Evolutionary conservation across 2,888 invertebrate species (phyloP), one percentile per base, ranked within the genome.

Genomic region (Synanthedon vespiformis): DNA sequence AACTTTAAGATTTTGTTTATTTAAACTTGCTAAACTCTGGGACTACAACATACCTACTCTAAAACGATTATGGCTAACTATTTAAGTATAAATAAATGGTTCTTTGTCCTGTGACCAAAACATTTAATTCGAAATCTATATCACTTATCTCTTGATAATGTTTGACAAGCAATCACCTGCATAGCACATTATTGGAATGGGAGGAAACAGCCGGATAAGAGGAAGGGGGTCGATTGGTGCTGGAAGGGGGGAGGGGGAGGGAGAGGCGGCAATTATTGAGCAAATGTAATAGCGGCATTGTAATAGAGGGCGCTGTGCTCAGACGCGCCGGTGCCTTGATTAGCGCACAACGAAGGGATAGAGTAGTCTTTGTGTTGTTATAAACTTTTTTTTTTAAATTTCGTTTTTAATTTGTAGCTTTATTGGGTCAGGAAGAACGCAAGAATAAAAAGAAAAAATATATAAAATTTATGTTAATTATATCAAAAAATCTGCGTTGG

Each of bases 201-300:
- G 48, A 41, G 18, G 34, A 34, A 34, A 34, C 34, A 34, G 34
- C 34, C 10, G 34, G 34, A 34, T 34, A 34, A 34, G 34, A 34
- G 34, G 34, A 34, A 34, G 34, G 34, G 34, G 4, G 40, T 62
- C 56, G 61, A 64, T 60, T 61, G 56, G n/a, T 34, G n/a, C n/a
- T 57, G 63, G 58, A 62, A 62, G 3, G 40, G 62, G 56, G 61
- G 64, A 60, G 61, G 56, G n/a, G n/a, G 1, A 18, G 57, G 63
- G 58, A 62, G 62, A 63, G 72, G 75, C 70, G 77, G 76, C 80
- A 83, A 85, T 85, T 85, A 86, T 82, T 77, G 76, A 75, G 82
- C 82, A 86, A 86, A 86, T 85, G 84, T 85, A 85, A 85, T 86
- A 84, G 83, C 80, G 68, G 76, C 80, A 84, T 85, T 86, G 85